Conservation (phyloP, 2,113 vertebrate species). For the Danionella cerebrum region DNA sequence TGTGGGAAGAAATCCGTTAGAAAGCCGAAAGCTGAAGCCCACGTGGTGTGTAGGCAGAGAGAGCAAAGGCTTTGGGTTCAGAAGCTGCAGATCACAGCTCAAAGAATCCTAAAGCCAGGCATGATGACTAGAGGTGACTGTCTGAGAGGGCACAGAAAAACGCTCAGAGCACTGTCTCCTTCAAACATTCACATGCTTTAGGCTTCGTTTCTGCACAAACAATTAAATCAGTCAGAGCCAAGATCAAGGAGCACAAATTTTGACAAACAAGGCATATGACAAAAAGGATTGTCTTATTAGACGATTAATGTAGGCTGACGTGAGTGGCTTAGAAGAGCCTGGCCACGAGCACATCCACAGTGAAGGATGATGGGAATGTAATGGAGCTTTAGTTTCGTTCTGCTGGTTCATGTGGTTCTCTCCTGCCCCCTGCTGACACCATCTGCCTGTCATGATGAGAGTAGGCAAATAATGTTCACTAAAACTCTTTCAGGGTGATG, state of each 20-base stretch:
- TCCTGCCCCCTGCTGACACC: background rate
- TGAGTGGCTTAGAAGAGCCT: background rate
- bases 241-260: background rate
- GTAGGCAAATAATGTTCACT: too few relatives aligned
- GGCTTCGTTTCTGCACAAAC: background rate
- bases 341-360: background rate
- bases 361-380: background rate
- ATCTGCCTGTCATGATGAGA: background rate
- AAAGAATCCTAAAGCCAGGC: background rate
- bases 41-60: slow-evolving; percentile 25
- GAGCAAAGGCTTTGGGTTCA: slow-evolving; percentile 1
- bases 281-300: background rate
- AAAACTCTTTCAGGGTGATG: too few relatives aligned
- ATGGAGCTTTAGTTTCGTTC: background rate
- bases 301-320: background rate
- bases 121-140: background rate
- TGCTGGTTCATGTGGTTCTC: background rate
- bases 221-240: background rate
- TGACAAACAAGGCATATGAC: background rate
- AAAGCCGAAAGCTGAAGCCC: background rate
- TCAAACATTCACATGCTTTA: background rate
- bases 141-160: background rate
- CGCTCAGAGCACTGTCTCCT: background rate
- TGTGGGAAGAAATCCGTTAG: background rate
- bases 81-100: slow-evolving; percentile 7